phyloP scores from a whole-genome alignment of 2,888 invertebrate species.

The Crossocerus cetratus region DNA sequence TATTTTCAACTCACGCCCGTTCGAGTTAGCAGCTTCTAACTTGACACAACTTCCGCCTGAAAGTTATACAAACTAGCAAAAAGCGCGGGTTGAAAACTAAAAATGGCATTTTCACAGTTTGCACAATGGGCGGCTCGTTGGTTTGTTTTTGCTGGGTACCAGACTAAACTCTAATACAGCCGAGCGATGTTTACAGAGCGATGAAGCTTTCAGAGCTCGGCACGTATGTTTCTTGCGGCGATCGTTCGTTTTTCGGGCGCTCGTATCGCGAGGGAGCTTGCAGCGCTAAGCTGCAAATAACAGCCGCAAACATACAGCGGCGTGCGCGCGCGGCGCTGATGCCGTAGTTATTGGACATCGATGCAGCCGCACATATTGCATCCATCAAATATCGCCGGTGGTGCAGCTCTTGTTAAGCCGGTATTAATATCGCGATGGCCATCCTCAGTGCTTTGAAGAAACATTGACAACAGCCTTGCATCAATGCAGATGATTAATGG shows the following conservation, averaged over 20 bases:
- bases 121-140: too few species aligned
- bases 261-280: not conserved
- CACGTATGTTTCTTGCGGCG: too few species aligned
- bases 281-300: not conserved
- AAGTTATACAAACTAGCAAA: too few species aligned
- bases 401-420: constrained; percentile 21
- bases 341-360: not conserved
- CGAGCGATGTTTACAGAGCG: not conserved
- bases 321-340: not conserved
- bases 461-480: too few species aligned
- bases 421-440: constrained; percentile 20
- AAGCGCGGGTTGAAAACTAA: too few species aligned
- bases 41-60: too few species aligned
- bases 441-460: too few species aligned
- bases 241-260: not conserved
- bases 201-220: too few species aligned
- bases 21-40: too few species aligned
- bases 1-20: too few species aligned
- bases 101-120: too few species aligned
- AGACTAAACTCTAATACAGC: not conserved
- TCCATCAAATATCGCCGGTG: constrained; percentile 25
- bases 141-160: constrained; percentile 8
- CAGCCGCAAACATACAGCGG: not conserved
- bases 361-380: not conserved
- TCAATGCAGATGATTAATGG: too few species aligned